Conservation (phyloP, 2,888 invertebrate genomes). For the Amblyjoppa fuscipennis region DNA sequence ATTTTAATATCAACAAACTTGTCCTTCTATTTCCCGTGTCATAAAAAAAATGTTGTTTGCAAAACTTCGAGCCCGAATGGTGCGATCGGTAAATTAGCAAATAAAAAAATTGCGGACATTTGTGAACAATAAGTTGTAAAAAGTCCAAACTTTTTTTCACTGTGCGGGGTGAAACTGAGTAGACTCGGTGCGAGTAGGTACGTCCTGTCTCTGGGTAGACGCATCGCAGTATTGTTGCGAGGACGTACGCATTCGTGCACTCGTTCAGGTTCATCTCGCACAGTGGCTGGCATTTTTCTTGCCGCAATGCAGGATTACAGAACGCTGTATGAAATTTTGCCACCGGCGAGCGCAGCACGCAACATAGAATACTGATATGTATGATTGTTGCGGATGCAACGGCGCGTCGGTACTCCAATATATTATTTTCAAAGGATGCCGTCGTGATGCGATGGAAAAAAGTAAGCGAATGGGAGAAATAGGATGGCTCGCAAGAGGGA, state of each 20-base stretch:
- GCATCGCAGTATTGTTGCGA: slow-evolving; percentile 40
- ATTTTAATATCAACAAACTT: too few species aligned
- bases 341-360: slow-evolving; percentile 37
- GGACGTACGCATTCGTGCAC: slow-evolving; percentile 53
- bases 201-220: slow-evolving; percentile 1
- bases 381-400: not conserved
- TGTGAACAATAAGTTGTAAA: too few species aligned
- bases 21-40: too few species aligned
- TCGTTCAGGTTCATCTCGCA: slow-evolving; percentile 46
- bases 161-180: slow-evolving; percentile 46
- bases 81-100: too few species aligned
- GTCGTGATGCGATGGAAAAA: not conserved
- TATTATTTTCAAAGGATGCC: slow-evolving; percentile 41
- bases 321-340: slow-evolving; percentile 47
- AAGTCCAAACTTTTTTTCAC: too few species aligned
- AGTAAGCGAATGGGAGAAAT: not conserved
- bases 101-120: too few species aligned
- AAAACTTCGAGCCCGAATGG: too few species aligned
- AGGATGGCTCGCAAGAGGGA: not conserved
- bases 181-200: slow-evolving; percentile 12
- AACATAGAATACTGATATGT: slow-evolving; percentile 21
- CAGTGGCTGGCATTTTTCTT: slow-evolving; percentile 69
- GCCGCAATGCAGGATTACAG: slow-evolving; percentile 75
- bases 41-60: too few species aligned
- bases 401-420: slow-evolving; percentile 25